These are phyloP conservation scores for Talpa occidentalis DNA, from an alignment of 2,113 vertebrate species.

Conservation along the genomic window DNA sequence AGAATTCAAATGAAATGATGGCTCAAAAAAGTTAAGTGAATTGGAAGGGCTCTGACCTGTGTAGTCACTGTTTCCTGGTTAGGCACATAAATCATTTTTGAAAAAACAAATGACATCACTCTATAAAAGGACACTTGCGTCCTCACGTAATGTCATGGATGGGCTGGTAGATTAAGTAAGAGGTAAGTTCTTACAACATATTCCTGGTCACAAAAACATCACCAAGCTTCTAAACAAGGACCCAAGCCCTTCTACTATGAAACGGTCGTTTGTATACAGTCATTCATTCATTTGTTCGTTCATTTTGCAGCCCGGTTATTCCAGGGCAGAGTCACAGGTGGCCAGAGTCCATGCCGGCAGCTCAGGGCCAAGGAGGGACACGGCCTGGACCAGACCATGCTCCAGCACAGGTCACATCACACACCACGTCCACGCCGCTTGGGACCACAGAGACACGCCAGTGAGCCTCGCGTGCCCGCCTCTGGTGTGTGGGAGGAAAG, in stretches of 20 bases:
- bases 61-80: not conserved
- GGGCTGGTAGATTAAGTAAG: not conserved
- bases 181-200: not conserved
- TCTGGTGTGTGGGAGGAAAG: not conserved
- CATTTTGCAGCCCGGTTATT: not conserved
- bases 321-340: not conserved
- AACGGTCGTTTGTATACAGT: not conserved
- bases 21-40: not conserved
- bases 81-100: slow-evolving; percentile 22
- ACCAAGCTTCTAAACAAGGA: not conserved
- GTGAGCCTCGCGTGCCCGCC: not conserved
- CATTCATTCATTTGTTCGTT: not conserved
- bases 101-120: not conserved
- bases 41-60: not conserved
- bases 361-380: not conserved
- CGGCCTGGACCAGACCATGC: not conserved
- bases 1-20: not conserved
- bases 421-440: not conserved
- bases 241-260: not conserved
- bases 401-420: not conserved
- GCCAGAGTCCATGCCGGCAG: not conserved
- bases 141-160: not conserved
- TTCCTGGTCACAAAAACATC: not conserved
- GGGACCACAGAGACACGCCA: not conserved
- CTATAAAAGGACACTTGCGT: not conserved